Evolutionary conservation across 2,888 invertebrate genomes (phyloP).

Genomic region (Drosophila infuscata): DNA sequence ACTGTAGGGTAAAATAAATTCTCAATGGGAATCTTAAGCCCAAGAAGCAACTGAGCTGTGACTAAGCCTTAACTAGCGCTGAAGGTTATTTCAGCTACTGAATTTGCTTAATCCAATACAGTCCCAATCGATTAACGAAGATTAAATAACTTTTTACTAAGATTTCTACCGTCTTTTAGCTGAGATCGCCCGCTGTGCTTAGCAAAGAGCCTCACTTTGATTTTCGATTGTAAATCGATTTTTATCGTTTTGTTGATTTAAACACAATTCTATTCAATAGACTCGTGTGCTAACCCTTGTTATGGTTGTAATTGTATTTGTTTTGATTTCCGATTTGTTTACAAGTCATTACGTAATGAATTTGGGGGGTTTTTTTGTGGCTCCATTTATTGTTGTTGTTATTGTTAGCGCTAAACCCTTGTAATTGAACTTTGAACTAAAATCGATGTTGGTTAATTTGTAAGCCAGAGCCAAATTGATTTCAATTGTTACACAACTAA

Average conservation of each 20-base stretch:
- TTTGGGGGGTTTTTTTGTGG: conserved; percentile 17
- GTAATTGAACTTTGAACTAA: conserved; percentile 67
- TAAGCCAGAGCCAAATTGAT: conserved; percentile 49
- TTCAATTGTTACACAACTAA: conserved; percentile 58
- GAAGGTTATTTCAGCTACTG: conserved; percentile 7
- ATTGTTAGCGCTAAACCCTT: conserved; percentile 27
- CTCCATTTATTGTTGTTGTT: conserved; percentile 46
- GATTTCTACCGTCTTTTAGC: conserved; percentile 11
- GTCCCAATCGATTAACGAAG: neutral
- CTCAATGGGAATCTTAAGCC: neutral
- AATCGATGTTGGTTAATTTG: conserved; percentile 49
- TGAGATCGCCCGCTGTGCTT: conserved; percentile 27
- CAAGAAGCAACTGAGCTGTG: conserved; percentile 1
- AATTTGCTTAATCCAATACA: neutral
- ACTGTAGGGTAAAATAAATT: neutral
- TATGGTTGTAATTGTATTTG: conserved; percentile 47
- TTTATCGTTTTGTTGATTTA: conserved; percentile 31
- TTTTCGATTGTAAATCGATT: conserved; percentile 35
- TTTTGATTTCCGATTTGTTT: conserved; percentile 52
- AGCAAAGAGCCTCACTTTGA: conserved; percentile 12
- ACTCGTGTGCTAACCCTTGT: conserved; percentile 64
- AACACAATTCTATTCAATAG: conserved; percentile 54
- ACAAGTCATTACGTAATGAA: conserved; percentile 64
- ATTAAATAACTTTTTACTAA: neutral
- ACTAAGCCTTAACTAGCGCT: neutral